Conservation (phyloP, 2,797 vertebrate genomes). For the Onychomys arenicola region DNA sequence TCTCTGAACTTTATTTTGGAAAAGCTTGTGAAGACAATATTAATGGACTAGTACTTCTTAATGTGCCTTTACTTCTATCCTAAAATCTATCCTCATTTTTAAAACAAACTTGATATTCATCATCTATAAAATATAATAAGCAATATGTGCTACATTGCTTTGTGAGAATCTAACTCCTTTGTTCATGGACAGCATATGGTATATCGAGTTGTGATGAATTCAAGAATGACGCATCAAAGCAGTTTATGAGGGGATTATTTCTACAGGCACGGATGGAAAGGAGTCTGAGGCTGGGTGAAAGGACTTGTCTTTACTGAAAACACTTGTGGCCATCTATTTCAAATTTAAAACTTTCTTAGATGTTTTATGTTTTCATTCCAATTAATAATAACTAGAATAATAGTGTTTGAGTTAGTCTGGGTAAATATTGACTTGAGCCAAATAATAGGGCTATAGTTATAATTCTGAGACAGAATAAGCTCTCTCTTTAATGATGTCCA, state of each 20-base stretch:
- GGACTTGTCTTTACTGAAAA: not conserved
- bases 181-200: not conserved
- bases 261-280: not conserved
- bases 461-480: not conserved
- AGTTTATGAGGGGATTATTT: not conserved
- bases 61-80: conserved; percentile 13
- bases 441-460: not conserved
- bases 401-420: not conserved
- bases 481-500: not conserved
- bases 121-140: not conserved
- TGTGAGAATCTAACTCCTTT: conserved; percentile 21
- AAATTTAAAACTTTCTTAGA: not conserved
- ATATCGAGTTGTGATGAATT: not conserved
- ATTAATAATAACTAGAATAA: not conserved
- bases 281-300: not conserved
- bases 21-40: conserved; percentile 3
- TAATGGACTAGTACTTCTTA: conserved; percentile 5
- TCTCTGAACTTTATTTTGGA: not conserved
- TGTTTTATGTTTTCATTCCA: not conserved
- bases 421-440: conserved; percentile 5
- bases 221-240: not conserved
- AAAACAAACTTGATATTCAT: not conserved
- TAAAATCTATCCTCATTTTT: not conserved
- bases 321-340: not conserved
- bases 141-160: not conserved